Base-by-base conservation (phyloP, 2,888 invertebrate genomes). In the Cryptops parisi region DNA sequence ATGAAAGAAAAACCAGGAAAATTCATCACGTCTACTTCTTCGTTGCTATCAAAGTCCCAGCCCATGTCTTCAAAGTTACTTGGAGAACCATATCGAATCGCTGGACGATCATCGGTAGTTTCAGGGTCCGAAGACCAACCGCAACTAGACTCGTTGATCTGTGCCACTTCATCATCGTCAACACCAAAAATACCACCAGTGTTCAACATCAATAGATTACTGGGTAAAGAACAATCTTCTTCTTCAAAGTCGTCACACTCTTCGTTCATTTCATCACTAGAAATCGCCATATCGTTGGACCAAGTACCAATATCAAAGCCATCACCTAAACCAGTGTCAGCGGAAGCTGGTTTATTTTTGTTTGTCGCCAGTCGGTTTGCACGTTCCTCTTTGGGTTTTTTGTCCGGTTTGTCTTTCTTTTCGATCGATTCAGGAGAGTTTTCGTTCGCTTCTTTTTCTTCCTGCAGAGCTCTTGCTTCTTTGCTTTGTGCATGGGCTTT, bases 251-350 rank as follows among this genome's bases (percentile, higher is more conserved):
- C 64, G 26, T 62, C 62, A 33, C 57, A 57, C 9, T 22, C 41
- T 27, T 46, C 52, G 2, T 54, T 23, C 12, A 50, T 43, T 19
- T 61, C 60, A 21, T 57, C 50, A 5, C 55, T 57, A 5, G 64
- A 63, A 0, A 59, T 58, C 3, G 86, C 85, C 88, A 89, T 88
- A 51, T 89, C 88, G 66, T 89, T 90, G 0, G 84, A 83, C 90
- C 90, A 90, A 0, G 82, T 89, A 6, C 89, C 90, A 47, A 90
- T 88, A 67, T 88, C 88, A 64, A 89, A 57, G 60, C 22, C 58
- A 52, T 26, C 57, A 59, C 25, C 58, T 54, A 57, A 55, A 59
- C 59, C 60, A 60, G 59, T 78, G 72, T 1, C 63, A 70, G 57
- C 50, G 60, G 55, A 53, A 68, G 17, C 45, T 15, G 2, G 52